Evolutionary conservation across 2,797 vertebrate genomes (phyloP).

Genomic region (Muscicapa comitata): DNA sequence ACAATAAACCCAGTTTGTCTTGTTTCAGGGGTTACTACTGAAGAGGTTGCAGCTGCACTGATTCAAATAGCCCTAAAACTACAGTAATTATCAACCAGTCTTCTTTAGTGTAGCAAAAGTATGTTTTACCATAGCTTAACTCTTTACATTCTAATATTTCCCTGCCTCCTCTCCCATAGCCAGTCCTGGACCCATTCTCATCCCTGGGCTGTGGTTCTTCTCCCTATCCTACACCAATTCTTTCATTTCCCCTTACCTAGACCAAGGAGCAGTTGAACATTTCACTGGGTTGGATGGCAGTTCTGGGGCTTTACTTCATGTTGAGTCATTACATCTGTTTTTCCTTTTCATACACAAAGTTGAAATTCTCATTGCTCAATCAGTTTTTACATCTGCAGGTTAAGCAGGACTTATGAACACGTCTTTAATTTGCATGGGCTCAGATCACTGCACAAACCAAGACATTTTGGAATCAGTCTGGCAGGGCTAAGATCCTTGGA

Average conservation of each 20-base stretch:
- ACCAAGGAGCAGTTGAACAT: background rate
- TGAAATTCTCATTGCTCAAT: background rate
- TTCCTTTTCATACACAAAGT: background rate
- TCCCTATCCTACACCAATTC: background rate
- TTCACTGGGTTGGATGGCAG: background rate
- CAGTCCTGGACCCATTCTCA: background rate
- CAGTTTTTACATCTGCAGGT: background rate
- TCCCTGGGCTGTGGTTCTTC: background rate
- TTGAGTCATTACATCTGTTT: background rate
- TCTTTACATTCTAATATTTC: constrained; percentile 75
- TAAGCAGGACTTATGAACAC: background rate
- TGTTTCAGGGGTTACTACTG: constrained; percentile 91
- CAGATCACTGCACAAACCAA: background rate
- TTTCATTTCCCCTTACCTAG: background rate
- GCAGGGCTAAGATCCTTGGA: background rate
- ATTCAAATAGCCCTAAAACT: constrained; percentile 87
- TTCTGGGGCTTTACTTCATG: background rate
- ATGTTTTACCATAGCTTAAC: constrained; percentile 86
- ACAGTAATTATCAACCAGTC: constrained; percentile 97
- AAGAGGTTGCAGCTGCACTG: constrained; percentile 99
- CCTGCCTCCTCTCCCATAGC: background rate
- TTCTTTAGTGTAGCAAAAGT: constrained; percentile 86
- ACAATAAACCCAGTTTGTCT: constrained; percentile 92
- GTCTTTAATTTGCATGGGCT: background rate
- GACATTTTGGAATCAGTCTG: background rate